phyloP scores from a whole-genome alignment of 1,140 invertebrate genomes.

The Meloidogyne floridensis region DNA sequence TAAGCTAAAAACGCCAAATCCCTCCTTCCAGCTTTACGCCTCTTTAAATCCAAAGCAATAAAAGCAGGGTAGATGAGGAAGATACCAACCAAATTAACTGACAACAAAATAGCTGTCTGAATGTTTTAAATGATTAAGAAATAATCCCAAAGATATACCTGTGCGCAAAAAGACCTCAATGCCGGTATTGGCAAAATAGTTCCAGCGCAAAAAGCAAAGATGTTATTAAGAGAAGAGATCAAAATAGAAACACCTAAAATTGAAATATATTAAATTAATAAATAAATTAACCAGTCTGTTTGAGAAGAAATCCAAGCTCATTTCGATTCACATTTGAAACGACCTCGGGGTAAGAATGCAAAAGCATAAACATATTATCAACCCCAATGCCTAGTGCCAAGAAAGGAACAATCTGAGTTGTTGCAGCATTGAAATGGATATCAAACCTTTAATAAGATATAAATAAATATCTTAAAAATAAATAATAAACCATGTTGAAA shows the following conservation, averaged over 20 bases:
- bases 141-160: constrained; percentile 65
- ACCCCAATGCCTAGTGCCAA: constrained; percentile 86
- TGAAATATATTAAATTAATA: constrained; percentile 37
- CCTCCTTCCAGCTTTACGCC: constrained; percentile 75
- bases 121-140: background rate
- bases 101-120: constrained; percentile 79
- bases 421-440: constrained; percentile 92
- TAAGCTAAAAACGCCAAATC: constrained; percentile 72
- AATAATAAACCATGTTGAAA: constrained; percentile 79
- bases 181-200: constrained; percentile 91
- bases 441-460: constrained; percentile 67
- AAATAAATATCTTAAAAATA: too few species aligned
- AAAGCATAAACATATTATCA: constrained; percentile 89
- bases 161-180: constrained; percentile 84
- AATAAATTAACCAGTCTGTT: constrained; percentile 58
- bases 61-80: constrained; percentile 89
- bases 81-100: constrained; percentile 84
- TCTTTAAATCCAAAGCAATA: constrained; percentile 82
- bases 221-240: constrained; percentile 75
- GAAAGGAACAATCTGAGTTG: constrained; percentile 91
- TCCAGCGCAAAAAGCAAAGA: constrained; percentile 79
- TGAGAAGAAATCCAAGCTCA: constrained; percentile 65
- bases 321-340: constrained; percentile 67
- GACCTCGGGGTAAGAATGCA: constrained; percentile 79
- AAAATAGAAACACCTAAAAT: constrained; percentile 18